Conservation (phyloP, 2,888 invertebrate genomes). For the Cataglyphis albicans region DNA sequence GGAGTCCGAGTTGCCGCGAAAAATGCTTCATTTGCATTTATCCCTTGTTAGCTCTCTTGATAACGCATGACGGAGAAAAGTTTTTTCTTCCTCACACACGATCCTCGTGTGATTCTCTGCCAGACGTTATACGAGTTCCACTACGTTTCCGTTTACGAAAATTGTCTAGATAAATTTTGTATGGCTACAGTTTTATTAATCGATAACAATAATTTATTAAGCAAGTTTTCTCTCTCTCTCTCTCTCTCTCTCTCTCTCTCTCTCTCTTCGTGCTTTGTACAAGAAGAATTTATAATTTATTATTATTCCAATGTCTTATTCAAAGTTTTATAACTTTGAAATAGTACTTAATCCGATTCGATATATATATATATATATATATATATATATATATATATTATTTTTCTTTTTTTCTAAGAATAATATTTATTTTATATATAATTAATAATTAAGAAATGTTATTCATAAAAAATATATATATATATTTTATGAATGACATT, state of each 20-base stretch:
- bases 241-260: too few relatives aligned
- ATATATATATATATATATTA: background rate
- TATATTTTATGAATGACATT: background rate
- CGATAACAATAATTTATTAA: background rate
- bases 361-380: background rate
- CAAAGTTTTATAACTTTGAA: background rate
- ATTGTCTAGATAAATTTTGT: background rate
- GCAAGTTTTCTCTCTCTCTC: background rate
- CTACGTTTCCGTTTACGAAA: constrained; percentile 5
- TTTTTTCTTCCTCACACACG: constrained; percentile 16
- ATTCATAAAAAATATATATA: background rate
- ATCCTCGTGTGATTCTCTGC: constrained; percentile 15
- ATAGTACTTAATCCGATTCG: background rate
- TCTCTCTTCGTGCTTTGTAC: background rate
- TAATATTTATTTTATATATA: background rate
- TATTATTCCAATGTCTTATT: background rate
- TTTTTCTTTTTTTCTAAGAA: background rate
- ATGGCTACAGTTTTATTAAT: background rate
- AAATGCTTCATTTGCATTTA: constrained; percentile 46
- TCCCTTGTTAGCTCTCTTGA: constrained; percentile 52
- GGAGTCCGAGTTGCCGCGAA: constrained; percentile 32
- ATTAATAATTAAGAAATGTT: background rate
- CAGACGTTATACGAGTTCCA: constrained; percentile 6
- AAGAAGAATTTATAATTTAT: background rate
- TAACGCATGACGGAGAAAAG: constrained; percentile 45